Base-by-base conservation (phyloP, 2,888 invertebrate species). In the Folsomia manolachei region DNA sequence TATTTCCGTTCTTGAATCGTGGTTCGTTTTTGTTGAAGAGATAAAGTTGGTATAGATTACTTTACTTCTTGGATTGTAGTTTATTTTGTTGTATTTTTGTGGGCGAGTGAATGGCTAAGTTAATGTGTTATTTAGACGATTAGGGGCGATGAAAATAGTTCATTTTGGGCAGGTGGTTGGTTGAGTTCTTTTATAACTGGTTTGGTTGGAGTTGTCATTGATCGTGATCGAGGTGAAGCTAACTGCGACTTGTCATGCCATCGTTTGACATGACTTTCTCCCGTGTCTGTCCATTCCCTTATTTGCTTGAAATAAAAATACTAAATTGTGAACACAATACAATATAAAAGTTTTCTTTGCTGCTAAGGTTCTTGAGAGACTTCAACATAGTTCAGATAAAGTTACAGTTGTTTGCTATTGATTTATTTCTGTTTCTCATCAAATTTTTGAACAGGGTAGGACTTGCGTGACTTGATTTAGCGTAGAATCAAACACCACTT, bases 171-270 rank as follows among this genome's bases (percentile, higher is more conserved):
- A 56, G 56, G 14, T 71, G 63, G 27, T 60, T 65, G n/a, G 2
- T 27, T 66, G 39, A 21, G 23, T 63, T 24, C 21, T 27, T 24
- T 64, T 1, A 51, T 69, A 64, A 71, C 68, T 66, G 25, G 63
- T 56, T 56, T 56, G 19, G 56, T 19, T 56, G 56, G 39, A 39
- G 39, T 56, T 62, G 73, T 67, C 68, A 53, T 51, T 70, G 71
- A 74, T 72, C 71, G 77, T 72, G 71, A 70, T 65, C 69, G 71
- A 72, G 62, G 70, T 39, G 62, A 61, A 71, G 72, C 69, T 75
- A 78, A 78, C 78, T 78, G 75, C 78, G 39, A 26, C 69, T 69
- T 78, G 78, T 71, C 78, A 77, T 75, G 77, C 70, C 73, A 77
- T 71, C 62, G 7, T 25, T 51, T 65, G 19, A 56, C 56, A 18